A percentile compares a stretch with the other conserved stretches of the same genome.
These are phyloP conservation scores for Epicauta chinensis DNA, from an alignment of 1,140 invertebrate genomes.

Conservation along the genomic window DNA sequence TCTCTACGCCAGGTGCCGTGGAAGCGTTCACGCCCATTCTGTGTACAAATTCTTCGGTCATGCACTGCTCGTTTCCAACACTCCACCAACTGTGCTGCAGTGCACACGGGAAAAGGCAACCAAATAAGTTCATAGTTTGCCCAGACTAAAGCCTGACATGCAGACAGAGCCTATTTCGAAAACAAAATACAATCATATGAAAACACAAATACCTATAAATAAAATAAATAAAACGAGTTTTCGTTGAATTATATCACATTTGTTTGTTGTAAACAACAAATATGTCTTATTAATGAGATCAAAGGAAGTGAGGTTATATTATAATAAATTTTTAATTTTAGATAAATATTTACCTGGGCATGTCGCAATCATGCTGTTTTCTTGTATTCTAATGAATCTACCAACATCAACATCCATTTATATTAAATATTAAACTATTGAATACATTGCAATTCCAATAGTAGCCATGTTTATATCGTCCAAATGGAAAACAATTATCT, in stretches of 20 bases:
- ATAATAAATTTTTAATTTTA: not conserved
- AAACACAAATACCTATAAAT: too few species aligned
- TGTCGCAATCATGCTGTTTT: slow-evolving; percentile 28
- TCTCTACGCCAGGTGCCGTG: slow-evolving; percentile 28
- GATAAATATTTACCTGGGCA: slow-evolving; percentile 29
- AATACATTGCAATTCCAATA: slow-evolving; percentile 10
- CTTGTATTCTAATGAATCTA: slow-evolving; percentile 8
- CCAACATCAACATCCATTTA: slow-evolving; percentile 23
- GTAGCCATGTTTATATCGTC: slow-evolving; percentile 38
- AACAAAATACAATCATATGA: slow-evolving; percentile 50
- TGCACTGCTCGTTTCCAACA: slow-evolving; percentile 44
- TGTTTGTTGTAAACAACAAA: slow-evolving; percentile 10
- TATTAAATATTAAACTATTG: not conserved
- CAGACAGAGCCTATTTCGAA: slow-evolving; percentile 34
- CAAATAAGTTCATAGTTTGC: slow-evolving; percentile 55
- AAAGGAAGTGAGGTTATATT: slow-evolving; percentile 13
- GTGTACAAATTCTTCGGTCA: slow-evolving; percentile 48
- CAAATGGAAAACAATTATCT: slow-evolving; percentile 32
- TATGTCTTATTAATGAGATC: not conserved
- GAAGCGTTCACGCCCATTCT: slow-evolving; percentile 43
- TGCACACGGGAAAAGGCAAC: slow-evolving; percentile 53
- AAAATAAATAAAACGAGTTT: too few species aligned
- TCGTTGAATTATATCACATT: too few species aligned
- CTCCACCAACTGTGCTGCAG: slow-evolving; percentile 51
- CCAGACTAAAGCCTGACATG: slow-evolving; percentile 49